These are phyloP conservation scores for Brachyopa scutellaris DNA, from an alignment of 2,888 invertebrate genomes.

Conservation along the genomic window DNA sequence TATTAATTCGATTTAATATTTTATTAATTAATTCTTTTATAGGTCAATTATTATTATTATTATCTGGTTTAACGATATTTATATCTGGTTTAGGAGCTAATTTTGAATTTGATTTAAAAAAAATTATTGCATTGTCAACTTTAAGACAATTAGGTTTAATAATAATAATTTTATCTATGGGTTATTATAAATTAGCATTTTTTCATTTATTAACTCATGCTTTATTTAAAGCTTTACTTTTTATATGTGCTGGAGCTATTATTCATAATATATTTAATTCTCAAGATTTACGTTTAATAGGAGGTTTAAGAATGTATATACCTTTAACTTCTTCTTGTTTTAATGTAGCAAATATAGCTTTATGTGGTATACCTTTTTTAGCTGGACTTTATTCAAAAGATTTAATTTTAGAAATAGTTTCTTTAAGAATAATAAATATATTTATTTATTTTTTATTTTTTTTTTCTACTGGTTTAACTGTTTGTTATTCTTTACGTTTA, in stretches of 20 bases:
- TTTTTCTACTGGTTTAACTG: slow-evolving; percentile 84
- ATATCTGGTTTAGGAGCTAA: slow-evolving; percentile 84
- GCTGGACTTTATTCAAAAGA: slow-evolving; percentile 87
- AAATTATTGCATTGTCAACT: slow-evolving; percentile 90
- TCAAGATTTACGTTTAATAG: slow-evolving; percentile 87
- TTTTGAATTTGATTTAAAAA: slow-evolving; percentile 88
- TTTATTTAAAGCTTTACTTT: slow-evolving; percentile 89
- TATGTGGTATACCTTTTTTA: slow-evolving; percentile 86
- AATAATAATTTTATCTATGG: slow-evolving; percentile 85
- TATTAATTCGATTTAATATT: slow-evolving; percentile 87
- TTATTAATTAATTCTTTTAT: slow-evolving; percentile 82
- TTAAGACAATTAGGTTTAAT: slow-evolving; percentile 89
- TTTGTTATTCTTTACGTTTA: slow-evolving; percentile 84
- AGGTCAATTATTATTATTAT: slow-evolving; percentile 83
- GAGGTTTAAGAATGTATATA: slow-evolving; percentile 82
- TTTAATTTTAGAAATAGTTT: slow-evolving; percentile 84
- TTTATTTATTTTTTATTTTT: slow-evolving; percentile 83
- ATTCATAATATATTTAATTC: slow-evolving; percentile 86
- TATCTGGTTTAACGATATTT: slow-evolving; percentile 85
- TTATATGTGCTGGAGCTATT: slow-evolving; percentile 87
- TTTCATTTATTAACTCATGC: slow-evolving; percentile 89
- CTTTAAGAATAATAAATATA: slow-evolving; percentile 83
- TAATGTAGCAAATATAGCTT: slow-evolving; percentile 84
- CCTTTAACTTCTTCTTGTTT: slow-evolving; percentile 84
- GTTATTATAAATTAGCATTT: slow-evolving; percentile 84